phyloP scores from a whole-genome alignment of 2,888 invertebrate genomes.

The Mycogona germanica region DNA sequence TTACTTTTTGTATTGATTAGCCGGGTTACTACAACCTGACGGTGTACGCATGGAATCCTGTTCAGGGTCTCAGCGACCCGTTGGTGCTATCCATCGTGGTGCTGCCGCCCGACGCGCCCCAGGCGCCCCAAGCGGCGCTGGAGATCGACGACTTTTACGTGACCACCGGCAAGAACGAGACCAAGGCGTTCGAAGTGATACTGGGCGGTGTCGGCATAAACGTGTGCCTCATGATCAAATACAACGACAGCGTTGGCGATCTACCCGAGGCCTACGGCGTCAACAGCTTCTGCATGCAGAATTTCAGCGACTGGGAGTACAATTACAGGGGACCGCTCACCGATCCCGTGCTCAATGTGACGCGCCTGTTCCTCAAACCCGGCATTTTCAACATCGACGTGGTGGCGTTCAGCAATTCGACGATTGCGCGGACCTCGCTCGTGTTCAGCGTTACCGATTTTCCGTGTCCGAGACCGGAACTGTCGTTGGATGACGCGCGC shows the following conservation, averaged over 20 bases:
- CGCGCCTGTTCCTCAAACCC: not conserved
- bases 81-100: not conserved
- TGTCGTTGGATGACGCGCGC: slow-evolving; percentile 5
- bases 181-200: slow-evolving; percentile 10
- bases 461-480: slow-evolving; percentile 8
- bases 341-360: slow-evolving; percentile 2
- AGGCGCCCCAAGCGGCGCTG: not conserved
- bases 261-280: slow-evolving; percentile 2
- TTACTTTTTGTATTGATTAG: too few species aligned
- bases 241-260: not conserved
- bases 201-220: slow-evolving; percentile 6
- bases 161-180: slow-evolving; percentile 12
- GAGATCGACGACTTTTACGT: slow-evolving; percentile 13
- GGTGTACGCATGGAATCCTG: slow-evolving; percentile 11
- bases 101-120: too few species aligned
- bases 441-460: slow-evolving; percentile 15
- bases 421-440: slow-evolving; percentile 5
- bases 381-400: slow-evolving; percentile 11
- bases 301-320: slow-evolving; percentile 12
- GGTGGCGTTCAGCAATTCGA: slow-evolving; percentile 1
- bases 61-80: slow-evolving; percentile 10
- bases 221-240: slow-evolving; percentile 5
- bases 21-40: slow-evolving; percentile 5
- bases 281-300: slow-evolving; percentile 5
- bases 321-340: not conserved